Base-by-base conservation (phyloP, 1,140 invertebrate species). In the Ephestia elutella region DNA sequence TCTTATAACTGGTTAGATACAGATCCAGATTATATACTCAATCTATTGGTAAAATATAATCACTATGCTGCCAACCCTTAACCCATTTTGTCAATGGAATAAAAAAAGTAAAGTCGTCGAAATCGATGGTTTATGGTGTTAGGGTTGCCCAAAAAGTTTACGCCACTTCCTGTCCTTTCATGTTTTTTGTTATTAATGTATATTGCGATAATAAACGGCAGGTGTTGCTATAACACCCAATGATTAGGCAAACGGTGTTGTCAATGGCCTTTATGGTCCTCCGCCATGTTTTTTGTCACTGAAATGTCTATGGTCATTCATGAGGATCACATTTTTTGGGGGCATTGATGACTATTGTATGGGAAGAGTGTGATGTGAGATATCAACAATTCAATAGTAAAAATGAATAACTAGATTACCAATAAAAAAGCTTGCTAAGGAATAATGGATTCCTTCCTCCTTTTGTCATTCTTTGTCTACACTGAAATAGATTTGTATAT, bases 181-280 rank as follows among this genome's bases (percentile, higher is more conserved):
- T 62, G 32, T 62, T 69, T 71, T 57, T 57, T 71, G 54, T 56
- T 60, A 54, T 21, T 38, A 56, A 50, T 63, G 49, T 69, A 55
- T 69, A 68, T 79, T 73, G 76, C 72, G 71, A 75, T 73, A 76
- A 79, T 82, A 79, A 79, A 79, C 65, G 64, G 69, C 80, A 82
- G 80, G 76, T 82, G 80, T 62, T 71, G 66, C 66, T 70, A 69
- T 70, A 66, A 67, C 56, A 61, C 48, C 65, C 65, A 67, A 71
- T 79, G 80, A 80, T 82, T 75, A 76, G 73, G 68, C 68, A 63
- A 73, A 76, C 66, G 70, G 60, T 51, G 54, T 72, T 71, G 67
- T 80, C 70, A 76, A 79, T 75, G 70, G 62, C 19, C 55, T 78
- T 73, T 75, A 71, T 59, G 59, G 59, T 60, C 44, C 50, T 38